Percentiles rank a stretch among this genome's conserved stretches.
Evolutionary conservation across 2,113 vertebrate species (phyloP).

Genomic region (Caretta caretta): DNA sequence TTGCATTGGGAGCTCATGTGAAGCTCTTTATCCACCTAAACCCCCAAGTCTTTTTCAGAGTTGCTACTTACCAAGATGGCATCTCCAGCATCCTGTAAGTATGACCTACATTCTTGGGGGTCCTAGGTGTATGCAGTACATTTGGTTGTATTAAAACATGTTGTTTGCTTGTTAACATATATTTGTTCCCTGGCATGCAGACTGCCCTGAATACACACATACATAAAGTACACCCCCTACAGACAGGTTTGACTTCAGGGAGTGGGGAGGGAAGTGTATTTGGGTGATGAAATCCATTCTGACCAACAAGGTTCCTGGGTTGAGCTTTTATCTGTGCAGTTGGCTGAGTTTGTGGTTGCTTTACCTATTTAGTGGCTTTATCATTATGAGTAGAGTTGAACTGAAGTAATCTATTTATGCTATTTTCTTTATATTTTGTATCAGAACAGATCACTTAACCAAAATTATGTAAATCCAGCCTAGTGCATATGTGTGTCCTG

Average conservation of each 20-base stretch:
- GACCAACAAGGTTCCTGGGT: constrained; percentile 44
- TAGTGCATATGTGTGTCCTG: background rate
- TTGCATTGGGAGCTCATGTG: background rate
- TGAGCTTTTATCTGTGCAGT: constrained; percentile 55
- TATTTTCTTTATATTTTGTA: constrained; percentile 19
- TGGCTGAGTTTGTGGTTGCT: constrained; percentile 57
- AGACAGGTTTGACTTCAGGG: constrained; percentile 5
- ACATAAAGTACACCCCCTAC: background rate
- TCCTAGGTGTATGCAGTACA: background rate
- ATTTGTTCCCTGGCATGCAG: background rate
- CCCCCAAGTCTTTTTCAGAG: background rate
- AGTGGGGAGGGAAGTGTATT: constrained; percentile 15
- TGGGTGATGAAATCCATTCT: constrained; percentile 49
- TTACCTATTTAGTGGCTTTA: constrained; percentile 42
- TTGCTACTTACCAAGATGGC: background rate
- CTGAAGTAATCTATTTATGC: constrained; percentile 55
- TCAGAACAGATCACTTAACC: constrained; percentile 9
- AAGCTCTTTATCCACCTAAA: background rate
- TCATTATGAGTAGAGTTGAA: background rate
- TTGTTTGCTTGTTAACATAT: background rate
- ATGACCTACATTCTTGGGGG: background rate
- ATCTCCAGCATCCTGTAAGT: background rate
- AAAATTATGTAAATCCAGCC: background rate
- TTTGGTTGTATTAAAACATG: background rate
- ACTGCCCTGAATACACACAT: background rate